Evolutionary conservation across 2,797 vertebrate species (phyloP).

Genomic region (Manis pentadactyla): DNA sequence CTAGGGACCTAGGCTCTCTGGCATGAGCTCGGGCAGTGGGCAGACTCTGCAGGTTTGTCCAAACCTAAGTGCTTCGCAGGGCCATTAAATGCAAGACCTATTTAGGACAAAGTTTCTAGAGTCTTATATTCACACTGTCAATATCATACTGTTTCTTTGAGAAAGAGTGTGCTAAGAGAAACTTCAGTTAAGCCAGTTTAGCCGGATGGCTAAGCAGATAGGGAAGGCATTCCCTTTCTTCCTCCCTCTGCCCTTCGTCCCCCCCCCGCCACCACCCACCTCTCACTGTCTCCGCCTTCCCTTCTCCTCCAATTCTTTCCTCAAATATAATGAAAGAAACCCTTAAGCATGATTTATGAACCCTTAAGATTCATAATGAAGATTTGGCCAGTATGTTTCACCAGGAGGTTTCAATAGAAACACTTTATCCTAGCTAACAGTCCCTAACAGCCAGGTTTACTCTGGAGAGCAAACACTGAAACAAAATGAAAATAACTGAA

Average conservation of each 20-base stretch:
- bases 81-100: neutral
- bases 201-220: neutral
- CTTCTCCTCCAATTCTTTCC: neutral
- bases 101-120: neutral
- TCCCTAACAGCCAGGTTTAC: conserved; percentile 44
- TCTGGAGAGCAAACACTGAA: conserved; percentile 40
- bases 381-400: conserved; percentile 51
- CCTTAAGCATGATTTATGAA: conserved; percentile 6
- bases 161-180: conserved; percentile 1
- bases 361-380: conserved; percentile 32
- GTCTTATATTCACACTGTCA: no score
- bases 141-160: neutral
- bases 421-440: conserved; percentile 34
- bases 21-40: accelerated
- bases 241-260: neutral
- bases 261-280: neutral
- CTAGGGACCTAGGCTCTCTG: no score
- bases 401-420: conserved; percentile 68
- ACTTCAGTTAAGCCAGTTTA: neutral
- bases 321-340: neutral
- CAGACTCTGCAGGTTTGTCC: neutral
- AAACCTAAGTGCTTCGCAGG: accelerated
- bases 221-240: accelerated
- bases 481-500: conserved; percentile 57
- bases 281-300: neutral